Evolutionary conservation across 2,797 vertebrate species (phyloP).

Genomic region (Clarias pachynema): DNA sequence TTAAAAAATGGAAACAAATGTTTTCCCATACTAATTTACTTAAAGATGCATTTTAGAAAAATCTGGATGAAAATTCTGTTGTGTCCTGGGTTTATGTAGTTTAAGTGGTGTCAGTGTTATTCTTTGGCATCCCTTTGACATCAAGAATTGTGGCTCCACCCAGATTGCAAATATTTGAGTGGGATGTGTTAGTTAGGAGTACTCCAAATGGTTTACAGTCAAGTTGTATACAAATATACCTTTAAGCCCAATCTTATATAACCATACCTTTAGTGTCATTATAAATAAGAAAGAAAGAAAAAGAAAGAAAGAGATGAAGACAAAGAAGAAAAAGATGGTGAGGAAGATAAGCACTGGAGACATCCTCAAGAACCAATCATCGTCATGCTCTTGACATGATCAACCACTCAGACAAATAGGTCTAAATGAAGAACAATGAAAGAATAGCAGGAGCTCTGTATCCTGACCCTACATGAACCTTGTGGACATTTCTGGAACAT

Average conservation of each 20-base stretch:
- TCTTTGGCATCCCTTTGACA: not conserved
- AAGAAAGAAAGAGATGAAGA: no score
- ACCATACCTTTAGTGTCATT: not conserved
- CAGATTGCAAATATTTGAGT: constrained; percentile 32
- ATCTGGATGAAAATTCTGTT: not conserved
- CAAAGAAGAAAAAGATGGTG: not conserved
- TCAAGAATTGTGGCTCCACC: constrained; percentile 16
- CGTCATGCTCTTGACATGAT: constrained; percentile 30
- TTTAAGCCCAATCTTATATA: not conserved
- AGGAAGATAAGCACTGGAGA: not conserved
- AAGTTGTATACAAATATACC: not conserved
- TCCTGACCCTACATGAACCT: constrained; percentile 38
- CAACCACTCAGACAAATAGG: constrained; percentile 32
- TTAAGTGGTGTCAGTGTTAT: not conserved
- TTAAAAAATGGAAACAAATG: no score
- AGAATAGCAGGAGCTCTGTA: constrained; percentile 47
- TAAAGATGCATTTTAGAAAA: not conserved
- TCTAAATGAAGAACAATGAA: constrained; percentile 47
- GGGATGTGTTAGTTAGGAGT: not conserved
- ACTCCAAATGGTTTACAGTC: constrained; percentile 2
- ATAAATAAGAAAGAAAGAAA: no score
- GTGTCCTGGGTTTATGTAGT: not conserved
- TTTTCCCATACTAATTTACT: not conserved
- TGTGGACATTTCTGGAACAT: constrained; percentile 37
- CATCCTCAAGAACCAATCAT: not conserved